Base-by-base conservation (phyloP, 2,113 vertebrate genomes). In the Gila orcuttii region DNA sequence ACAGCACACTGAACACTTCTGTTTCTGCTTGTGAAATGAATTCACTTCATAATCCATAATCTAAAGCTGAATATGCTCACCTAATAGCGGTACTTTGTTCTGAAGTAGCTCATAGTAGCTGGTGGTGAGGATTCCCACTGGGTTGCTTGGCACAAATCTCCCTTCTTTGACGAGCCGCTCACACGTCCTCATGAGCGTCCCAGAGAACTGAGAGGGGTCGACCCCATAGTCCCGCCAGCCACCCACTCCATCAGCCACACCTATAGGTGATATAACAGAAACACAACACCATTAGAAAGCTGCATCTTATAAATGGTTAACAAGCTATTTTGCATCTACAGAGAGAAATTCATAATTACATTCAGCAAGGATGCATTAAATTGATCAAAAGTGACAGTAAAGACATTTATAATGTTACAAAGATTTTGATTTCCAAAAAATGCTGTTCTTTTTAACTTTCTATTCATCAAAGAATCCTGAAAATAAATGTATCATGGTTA, bases 211-310 rank as follows among this genome's bases (percentile, higher is more conserved):
- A 88, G 98, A 99, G 0, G 98, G 98, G 90, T 99, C 98, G 2
- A 99, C 98, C 4, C 98, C 98, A 28, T 99, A 99, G 94, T 99
- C 98, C 75, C 98, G 95, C 98, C 98, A 99, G 87, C 98, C 98
- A 23, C 98, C 97, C 0, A 99, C 98, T 2, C 98, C 98, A 92
- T 99, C 98, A 52, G 98, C 98, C 42, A 99, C 98, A 33, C 98
- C 98, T 99, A 85, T 66, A 85, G 87, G 55, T 31, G 50, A 77
- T 6, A 42, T 3, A 28, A 79, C 25, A 62, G 15, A 85, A 47
- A 73, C 13, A 21, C 7, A 10, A 66, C 5, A 19, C 50, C 50
- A 52, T 52, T 6, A 5, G 50, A 52, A 19, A 62, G 60, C n/a
- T 28, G 19, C 60, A 11, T 25, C 6, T 66, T 31, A 11, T 31